Conservation (phyloP, 2,113 vertebrate genomes). For the Gasterosteus aculeatus region DNA sequence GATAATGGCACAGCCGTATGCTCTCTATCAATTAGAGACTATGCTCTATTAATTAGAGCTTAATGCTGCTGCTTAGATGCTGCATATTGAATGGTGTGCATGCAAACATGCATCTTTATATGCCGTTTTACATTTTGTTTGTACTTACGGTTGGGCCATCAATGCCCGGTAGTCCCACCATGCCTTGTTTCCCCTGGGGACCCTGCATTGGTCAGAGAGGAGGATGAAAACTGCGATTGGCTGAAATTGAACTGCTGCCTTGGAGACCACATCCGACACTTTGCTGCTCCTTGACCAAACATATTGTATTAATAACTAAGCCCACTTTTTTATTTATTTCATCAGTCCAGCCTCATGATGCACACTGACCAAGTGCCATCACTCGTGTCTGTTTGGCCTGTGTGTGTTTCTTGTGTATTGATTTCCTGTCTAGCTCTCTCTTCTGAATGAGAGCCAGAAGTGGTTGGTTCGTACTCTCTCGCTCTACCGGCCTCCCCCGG, state of each 20-base stretch:
- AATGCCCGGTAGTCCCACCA: constrained; percentile 86
- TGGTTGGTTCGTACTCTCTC: constrained; percentile 38
- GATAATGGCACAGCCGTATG: background rate
- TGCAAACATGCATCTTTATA: background rate
- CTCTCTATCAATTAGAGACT: background rate
- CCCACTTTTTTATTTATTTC: constrained; percentile 46
- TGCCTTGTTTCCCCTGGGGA: constrained; percentile 85
- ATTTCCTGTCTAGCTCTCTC: constrained; percentile 72
- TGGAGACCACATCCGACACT: constrained; percentile 10
- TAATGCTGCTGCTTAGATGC: background rate
- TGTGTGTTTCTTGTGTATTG: constrained; percentile 69
- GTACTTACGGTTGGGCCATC: constrained; percentile 89
- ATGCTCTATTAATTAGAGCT: no score
- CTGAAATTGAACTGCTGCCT: constrained; percentile 2
- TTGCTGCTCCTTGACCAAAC: constrained; percentile 20
- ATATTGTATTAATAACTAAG: constrained; percentile 39
- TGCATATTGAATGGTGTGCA: background rate
- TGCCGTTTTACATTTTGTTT: constrained; percentile 5
- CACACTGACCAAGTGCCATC: constrained; percentile 20
- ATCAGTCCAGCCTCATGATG: constrained; percentile 17
- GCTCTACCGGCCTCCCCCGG: constrained; percentile 36
- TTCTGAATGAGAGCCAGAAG: constrained; percentile 61
- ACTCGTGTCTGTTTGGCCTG: constrained; percentile 39
- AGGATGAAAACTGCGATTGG: constrained; percentile 15
- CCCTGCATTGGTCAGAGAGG: constrained; percentile 80